A percentile compares a stretch with the other conserved stretches of the same genome.
Evolutionary conservation across 2,113 vertebrate genomes (phyloP).

Genomic region (Pungitius pungitius): DNA sequence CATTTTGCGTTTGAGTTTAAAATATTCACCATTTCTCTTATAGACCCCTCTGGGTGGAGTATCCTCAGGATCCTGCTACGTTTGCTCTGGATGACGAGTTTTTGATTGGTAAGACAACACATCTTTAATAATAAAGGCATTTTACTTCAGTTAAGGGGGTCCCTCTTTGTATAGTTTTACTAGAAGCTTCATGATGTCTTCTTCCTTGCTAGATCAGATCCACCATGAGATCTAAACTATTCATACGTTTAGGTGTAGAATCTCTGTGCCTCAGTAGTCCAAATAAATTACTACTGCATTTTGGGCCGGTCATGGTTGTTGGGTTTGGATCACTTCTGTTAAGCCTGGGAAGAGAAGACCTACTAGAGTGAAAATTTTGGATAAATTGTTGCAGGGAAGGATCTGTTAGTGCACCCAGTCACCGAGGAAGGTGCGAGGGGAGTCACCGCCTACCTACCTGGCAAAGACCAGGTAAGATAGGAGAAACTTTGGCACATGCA

Average conservation of each 20-base stretch:
- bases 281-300: neutral
- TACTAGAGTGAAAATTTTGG: neutral
- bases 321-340: neutral
- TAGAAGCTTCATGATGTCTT: neutral
- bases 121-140: neutral
- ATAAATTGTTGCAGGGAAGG: conserved; percentile 75
- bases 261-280: neutral
- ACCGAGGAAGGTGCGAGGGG: conserved; percentile 86
- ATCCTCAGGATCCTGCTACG: conserved; percentile 83
- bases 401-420: conserved; percentile 89
- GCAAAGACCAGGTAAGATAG: conserved; percentile 84
- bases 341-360: neutral
- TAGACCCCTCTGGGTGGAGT: conserved; percentile 91
- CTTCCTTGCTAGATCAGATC: neutral
- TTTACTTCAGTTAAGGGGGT: neutral
- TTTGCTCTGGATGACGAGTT: conserved; percentile 89
- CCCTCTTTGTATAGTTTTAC: neutral
- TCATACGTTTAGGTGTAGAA: neutral
- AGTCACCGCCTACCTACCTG: conserved; percentile 88
- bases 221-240: neutral
- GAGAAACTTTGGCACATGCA: neutral
- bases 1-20: neutral
- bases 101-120: conserved; percentile 84
- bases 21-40: conserved; percentile 18
- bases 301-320: neutral